Base-by-base conservation (phyloP, 1,140 invertebrate species). In the Sinonovacula constricta region DNA sequence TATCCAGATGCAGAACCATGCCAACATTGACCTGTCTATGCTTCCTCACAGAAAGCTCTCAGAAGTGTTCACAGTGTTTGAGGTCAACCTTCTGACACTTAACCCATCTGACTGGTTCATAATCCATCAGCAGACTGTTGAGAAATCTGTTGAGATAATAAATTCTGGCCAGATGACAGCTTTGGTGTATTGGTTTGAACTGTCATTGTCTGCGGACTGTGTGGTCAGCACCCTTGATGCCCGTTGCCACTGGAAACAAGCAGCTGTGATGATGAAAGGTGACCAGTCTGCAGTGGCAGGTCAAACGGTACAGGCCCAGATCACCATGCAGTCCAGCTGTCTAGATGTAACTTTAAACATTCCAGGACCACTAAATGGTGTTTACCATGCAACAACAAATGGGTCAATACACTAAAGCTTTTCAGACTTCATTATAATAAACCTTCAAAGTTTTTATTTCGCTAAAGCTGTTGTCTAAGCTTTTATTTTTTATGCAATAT, bases 161-260 rank as follows among this genome's bases (percentile, higher is more conserved):
- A 81, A 88, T 45, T 62, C 81, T 33, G 88, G 88, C 10, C 54
- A 70, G 10, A 54, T 88, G 14, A 82, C 86, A 45, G 88, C 87
- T 24, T 63, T 90, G 49, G 80, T 90, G 7, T 90, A 87, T 72
- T 90, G 88, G 88, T 90, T 89, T 84, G 86, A 90, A 65, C 60
- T 89, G 56, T 70, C 65, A 54, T 49, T 89, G 7, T 65, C 69
- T 30, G 75, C 81, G 1, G 82, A 82, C 36, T 65, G 84, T 34
- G 67, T 68, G 10, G 49, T 88, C 3, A 81, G 81, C 18, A 45
- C 39, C 7, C 45, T 86, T 7, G 83, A 88, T 70, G 34, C 75
- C 22, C 39, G 62, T 36, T 83, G 68, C 12, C 88, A 88, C 70
- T 89, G 87, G 87, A 88, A 82, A 74, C 88, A 89, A 71, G 88